A percentile compares a stretch with the other conserved stretches of the same genome.
These are phyloP conservation scores for Tortricodes alternella DNA, from an alignment of 2,888 invertebrate species.

Conservation along the genomic window DNA sequence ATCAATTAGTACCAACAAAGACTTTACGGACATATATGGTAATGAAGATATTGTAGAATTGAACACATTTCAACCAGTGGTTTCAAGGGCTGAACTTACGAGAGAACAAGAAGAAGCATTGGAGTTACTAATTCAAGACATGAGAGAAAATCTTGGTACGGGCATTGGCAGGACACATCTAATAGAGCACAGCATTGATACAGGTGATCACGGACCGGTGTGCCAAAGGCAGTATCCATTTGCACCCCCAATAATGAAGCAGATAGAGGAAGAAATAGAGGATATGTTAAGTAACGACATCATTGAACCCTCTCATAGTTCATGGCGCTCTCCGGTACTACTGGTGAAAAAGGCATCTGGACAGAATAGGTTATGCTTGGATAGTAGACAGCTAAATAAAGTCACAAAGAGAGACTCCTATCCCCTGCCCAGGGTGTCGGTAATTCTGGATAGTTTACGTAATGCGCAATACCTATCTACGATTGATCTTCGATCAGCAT, in stretches of 20 bases:
- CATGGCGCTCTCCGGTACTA: conserved; percentile 29
- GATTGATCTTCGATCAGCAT: conserved; percentile 32
- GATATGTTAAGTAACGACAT: conserved; percentile 11
- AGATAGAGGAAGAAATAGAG: conserved; percentile 1
- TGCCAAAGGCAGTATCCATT: conserved; percentile 24
- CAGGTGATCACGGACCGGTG: not conserved
- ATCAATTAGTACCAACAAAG: not conserved
- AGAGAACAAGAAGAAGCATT: not conserved
- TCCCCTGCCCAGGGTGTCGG: not conserved
- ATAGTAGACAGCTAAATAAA: conserved; percentile 33
- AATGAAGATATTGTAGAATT: not conserved
- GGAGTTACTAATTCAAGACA: not conserved
- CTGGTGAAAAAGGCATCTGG: conserved; percentile 19
- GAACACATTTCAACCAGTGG: not conserved
- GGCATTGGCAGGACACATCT: not conserved
- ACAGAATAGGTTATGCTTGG: conserved; percentile 30
- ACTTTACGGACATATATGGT: not conserved
- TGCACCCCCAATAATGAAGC: conserved; percentile 7
- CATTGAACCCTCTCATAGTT: conserved; percentile 23
- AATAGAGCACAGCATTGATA: not conserved
- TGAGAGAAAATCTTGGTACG: not conserved
- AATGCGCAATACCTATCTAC: conserved; percentile 30
- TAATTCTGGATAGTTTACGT: conserved; percentile 29
- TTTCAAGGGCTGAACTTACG: not conserved
- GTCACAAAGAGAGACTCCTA: conserved; percentile 28